These are phyloP conservation scores for Nomada fucata DNA, from an alignment of 2,888 invertebrate species.

Conservation along the genomic window DNA sequence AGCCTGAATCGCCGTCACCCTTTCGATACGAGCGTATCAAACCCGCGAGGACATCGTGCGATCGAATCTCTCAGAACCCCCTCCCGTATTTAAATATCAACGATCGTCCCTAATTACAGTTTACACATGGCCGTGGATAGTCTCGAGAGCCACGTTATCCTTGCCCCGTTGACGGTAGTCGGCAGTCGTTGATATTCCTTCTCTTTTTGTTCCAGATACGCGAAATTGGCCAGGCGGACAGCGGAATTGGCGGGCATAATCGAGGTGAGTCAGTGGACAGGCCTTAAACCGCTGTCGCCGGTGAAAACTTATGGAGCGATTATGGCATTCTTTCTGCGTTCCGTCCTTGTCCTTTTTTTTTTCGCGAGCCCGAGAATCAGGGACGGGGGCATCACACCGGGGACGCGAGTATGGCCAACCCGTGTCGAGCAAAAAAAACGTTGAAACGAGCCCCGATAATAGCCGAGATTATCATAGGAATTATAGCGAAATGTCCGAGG, in stretches of 20 bases:
- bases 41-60: neutral
- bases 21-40: neutral
- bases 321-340: constrained; percentile 38
- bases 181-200: constrained; percentile 39
- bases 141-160: neutral
- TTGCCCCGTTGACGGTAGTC: constrained; percentile 8
- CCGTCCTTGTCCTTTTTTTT: constrained; percentile 30
- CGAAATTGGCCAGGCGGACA: constrained; percentile 26
- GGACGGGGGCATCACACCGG: constrained; percentile 20
- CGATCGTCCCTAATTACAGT: constrained; percentile 23
- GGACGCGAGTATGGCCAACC: constrained; percentile 3
- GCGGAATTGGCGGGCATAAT: constrained; percentile 45
- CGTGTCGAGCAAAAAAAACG: constrained; percentile 37
- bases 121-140: neutral
- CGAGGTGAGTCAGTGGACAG: constrained; percentile 56
- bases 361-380: neutral
- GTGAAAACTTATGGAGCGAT: constrained; percentile 57
- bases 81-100: constrained; percentile 1
- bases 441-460: constrained; percentile 50
- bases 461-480: constrained; percentile 62
- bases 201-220: constrained; percentile 55
- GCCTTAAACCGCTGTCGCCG: constrained; percentile 42
- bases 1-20: too few species aligned
- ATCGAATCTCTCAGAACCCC: neutral
- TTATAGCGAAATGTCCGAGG: constrained; percentile 51